Conservation (phyloP, 1,140 invertebrate genomes). For the Pteromalus puparum region DNA sequence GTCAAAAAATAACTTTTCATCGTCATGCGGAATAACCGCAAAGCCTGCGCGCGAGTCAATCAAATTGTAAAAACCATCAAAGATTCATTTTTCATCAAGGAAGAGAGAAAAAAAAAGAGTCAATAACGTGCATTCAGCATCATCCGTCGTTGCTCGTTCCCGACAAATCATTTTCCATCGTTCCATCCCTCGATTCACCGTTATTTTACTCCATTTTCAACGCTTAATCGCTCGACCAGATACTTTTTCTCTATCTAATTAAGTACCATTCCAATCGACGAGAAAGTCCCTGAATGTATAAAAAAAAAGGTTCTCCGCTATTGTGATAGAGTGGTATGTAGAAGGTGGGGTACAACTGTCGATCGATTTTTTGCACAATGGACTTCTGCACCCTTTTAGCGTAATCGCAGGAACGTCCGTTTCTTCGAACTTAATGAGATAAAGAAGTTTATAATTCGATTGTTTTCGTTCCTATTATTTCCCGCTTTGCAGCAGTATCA, state of each 20-base stretch:
- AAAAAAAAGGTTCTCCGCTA: neutral
- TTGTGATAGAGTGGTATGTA: no score
- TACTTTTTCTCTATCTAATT: conserved; percentile 2
- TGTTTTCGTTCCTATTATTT: neutral
- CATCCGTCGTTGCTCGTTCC: no score
- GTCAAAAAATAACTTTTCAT: no score
- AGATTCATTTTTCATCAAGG: no score
- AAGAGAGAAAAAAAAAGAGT: no score
- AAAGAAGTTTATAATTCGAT: neutral
- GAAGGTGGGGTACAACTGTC: neutral
- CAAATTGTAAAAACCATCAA: no score
- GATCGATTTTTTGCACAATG: neutral
- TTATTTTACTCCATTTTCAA: neutral
- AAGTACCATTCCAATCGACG: neutral
- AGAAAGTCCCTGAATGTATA: neutral
- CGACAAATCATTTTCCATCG: no score
- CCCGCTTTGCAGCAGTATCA: neutral
- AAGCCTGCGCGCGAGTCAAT: no score
- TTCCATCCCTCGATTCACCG: no score
- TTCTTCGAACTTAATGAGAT: neutral
- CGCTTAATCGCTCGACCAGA: neutral
- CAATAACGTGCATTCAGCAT: no score
- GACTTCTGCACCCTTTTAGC: neutral
- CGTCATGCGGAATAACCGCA: no score
- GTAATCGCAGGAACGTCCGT: neutral